A percentile compares a stretch with the other conserved stretches of the same genome.
These are phyloP conservation scores for Dascyllus trimaculatus DNA, from an alignment of 2,113 vertebrate genomes.

Conservation along the genomic window DNA sequence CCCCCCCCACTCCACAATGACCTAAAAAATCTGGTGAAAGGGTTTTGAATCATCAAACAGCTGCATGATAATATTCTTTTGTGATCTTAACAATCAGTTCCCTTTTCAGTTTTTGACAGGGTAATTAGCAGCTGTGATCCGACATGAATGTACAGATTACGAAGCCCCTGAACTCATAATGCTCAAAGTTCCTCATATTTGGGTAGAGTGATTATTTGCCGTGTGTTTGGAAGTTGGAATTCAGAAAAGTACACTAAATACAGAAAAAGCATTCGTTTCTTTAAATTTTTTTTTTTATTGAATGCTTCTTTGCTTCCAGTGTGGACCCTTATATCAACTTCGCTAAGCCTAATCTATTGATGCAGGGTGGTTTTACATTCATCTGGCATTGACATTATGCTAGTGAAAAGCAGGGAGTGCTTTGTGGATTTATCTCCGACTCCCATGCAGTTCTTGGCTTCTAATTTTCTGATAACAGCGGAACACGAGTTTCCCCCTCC, in stretches of 20 bases:
- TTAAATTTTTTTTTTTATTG: slow-evolving; percentile 6
- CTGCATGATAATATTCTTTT: slow-evolving; percentile 5
- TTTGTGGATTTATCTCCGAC: slow-evolving; percentile 83
- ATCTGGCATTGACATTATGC: slow-evolving; percentile 77
- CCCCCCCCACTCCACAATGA: not conserved
- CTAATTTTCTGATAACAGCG: slow-evolving; percentile 87
- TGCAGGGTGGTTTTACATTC: slow-evolving; percentile 78
- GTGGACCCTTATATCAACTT: slow-evolving; percentile 61
- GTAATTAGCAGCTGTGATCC: slow-evolving; percentile 61
- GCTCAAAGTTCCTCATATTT: slow-evolving; percentile 26
- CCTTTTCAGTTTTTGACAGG: slow-evolving; percentile 44
- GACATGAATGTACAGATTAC: slow-evolving; percentile 45
- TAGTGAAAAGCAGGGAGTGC: slow-evolving; percentile 68
- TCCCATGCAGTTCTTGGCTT: slow-evolving; percentile 79
- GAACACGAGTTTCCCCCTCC: slow-evolving; percentile 70
- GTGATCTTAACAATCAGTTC: slow-evolving; percentile 37
- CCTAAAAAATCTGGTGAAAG: slow-evolving; percentile 16
- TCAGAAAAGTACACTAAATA: slow-evolving; percentile 38
- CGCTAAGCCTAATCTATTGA: slow-evolving; percentile 75
- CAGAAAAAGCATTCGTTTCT: not conserved
- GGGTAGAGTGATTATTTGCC: slow-evolving; percentile 8
- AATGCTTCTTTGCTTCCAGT: slow-evolving; percentile 41
- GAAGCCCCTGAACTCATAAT: slow-evolving; percentile 29
- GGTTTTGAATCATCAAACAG: slow-evolving; percentile 28
- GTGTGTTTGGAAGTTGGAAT: slow-evolving; percentile 35